A percentile compares a stretch with the other conserved stretches of the same genome.
Conservation (phyloP, 2,888 invertebrate species). For the Punctoribates punctum region DNA sequence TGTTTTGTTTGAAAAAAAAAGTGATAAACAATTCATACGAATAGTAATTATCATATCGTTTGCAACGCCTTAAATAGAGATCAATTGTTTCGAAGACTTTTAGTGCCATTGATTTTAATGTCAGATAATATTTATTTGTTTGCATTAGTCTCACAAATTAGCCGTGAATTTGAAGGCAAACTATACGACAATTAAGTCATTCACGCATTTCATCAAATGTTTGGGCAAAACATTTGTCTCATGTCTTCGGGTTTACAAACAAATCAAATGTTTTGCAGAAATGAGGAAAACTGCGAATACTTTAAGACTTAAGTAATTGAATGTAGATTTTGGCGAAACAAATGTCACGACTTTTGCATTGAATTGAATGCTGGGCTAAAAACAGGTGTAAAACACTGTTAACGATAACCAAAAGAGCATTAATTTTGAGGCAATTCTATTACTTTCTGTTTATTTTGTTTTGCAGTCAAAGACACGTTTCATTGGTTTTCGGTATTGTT, state of each 20-base stretch:
- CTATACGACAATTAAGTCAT: neutral
- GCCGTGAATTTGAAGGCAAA: neutral
- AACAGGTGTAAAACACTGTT: conserved; percentile 7
- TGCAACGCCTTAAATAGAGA: conserved; percentile 40
- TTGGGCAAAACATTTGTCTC: neutral
- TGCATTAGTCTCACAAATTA: conserved; percentile 7
- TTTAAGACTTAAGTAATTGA: neutral
- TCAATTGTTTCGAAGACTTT: conserved; percentile 34
- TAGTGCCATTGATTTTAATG: conserved; percentile 11
- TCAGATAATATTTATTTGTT: conserved; percentile 9
- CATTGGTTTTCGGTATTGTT: neutral
- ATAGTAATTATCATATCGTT: conserved; percentile 42
- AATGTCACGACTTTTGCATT: neutral
- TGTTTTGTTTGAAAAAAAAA: neutral
- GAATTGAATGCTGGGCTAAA: neutral
- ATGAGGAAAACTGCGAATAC: neutral
- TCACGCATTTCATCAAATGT: neutral
- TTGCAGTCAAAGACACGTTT: neutral
- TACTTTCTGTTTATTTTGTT: conserved; percentile 11
- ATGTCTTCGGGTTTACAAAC: neutral
- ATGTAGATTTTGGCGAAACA: neutral
- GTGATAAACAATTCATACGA: conserved; percentile 40
- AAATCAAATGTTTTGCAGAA: neutral
- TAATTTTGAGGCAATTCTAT: neutral
- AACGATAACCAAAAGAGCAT: neutral